Percentiles rank a stretch among this genome's conserved stretches.
phyloP scores from a whole-genome alignment of 2,888 invertebrate species.

The Pyralis farinalis region DNA sequence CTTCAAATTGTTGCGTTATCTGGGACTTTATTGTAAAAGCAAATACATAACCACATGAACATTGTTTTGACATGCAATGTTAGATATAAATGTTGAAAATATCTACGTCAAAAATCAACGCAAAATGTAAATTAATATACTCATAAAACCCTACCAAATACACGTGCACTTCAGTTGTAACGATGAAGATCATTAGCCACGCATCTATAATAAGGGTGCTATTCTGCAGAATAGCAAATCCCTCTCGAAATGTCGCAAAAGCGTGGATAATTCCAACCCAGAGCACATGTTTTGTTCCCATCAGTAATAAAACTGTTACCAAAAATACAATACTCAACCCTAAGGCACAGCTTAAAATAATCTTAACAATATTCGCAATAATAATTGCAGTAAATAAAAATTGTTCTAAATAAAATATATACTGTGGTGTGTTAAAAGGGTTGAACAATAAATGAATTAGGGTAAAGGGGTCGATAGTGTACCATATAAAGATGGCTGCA shows the following conservation, averaged over 20 bases:
- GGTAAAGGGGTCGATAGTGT: constrained; percentile 78
- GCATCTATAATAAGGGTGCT: constrained; percentile 37
- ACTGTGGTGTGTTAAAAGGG: constrained; percentile 37
- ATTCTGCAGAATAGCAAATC: constrained; percentile 57
- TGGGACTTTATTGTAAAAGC: too few species aligned
- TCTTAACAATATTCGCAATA: constrained; percentile 7
- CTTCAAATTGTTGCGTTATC: too few species aligned
- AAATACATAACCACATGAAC: too few species aligned
- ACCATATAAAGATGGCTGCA: constrained; percentile 77
- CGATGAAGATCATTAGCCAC: constrained; percentile 53
- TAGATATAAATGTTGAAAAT: too few species aligned
- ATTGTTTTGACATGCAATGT: too few species aligned
- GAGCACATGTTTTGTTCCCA: constrained; percentile 75
- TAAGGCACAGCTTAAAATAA: constrained; percentile 30
- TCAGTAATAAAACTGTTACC: constrained; percentile 47
- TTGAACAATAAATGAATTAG: constrained; percentile 61
- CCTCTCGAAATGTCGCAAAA: constrained; percentile 72
- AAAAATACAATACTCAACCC: constrained; percentile 19
- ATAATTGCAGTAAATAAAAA: constrained; percentile 24
- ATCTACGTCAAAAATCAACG: not conserved
- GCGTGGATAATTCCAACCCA: constrained; percentile 62
- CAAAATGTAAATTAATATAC: constrained; percentile 26
- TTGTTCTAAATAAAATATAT: constrained; percentile 22
- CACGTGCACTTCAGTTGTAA: constrained; percentile 57
- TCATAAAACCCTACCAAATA: constrained; percentile 34